phyloP scores from a whole-genome alignment of 2,797 vertebrate genomes.

The Falco cherrug region DNA sequence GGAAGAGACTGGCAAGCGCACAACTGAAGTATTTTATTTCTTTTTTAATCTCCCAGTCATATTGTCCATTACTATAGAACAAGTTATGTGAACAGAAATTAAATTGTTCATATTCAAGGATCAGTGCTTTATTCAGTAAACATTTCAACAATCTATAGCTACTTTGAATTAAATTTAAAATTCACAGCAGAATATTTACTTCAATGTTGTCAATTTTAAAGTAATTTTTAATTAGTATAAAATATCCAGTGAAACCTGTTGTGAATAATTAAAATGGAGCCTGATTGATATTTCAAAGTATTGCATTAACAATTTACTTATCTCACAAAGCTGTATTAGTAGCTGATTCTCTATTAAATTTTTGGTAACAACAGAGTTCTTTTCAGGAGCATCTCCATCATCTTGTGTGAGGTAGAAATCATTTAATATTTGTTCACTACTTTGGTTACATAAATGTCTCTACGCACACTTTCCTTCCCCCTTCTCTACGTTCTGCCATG shows the following conservation, averaged over 20 bases:
- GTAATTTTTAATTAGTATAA: neutral
- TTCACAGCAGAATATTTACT: neutral
- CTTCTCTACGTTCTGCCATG: neutral
- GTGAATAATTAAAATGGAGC: neutral
- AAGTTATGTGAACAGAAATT: neutral
- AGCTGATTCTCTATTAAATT: neutral
- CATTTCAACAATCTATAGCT: neutral
- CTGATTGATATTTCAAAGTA: neutral
- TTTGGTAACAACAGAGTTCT: neutral
- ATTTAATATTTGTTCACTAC: neutral
- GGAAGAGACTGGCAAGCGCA: neutral
- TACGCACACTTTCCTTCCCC: neutral
- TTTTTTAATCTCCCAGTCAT: neutral
- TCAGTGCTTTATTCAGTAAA: neutral
- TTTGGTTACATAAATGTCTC: neutral
- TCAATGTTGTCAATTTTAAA: neutral
- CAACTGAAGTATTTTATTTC: neutral
- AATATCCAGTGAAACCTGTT: neutral
- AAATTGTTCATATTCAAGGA: neutral
- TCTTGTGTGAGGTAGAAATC: neutral
- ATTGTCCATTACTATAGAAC: neutral
- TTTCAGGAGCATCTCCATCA: neutral
- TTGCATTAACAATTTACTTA: neutral
- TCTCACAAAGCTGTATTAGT: neutral
- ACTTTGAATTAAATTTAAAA: neutral